Base-by-base conservation (phyloP, 2,113 vertebrate species). In the Pantherophis guttatus region DNA sequence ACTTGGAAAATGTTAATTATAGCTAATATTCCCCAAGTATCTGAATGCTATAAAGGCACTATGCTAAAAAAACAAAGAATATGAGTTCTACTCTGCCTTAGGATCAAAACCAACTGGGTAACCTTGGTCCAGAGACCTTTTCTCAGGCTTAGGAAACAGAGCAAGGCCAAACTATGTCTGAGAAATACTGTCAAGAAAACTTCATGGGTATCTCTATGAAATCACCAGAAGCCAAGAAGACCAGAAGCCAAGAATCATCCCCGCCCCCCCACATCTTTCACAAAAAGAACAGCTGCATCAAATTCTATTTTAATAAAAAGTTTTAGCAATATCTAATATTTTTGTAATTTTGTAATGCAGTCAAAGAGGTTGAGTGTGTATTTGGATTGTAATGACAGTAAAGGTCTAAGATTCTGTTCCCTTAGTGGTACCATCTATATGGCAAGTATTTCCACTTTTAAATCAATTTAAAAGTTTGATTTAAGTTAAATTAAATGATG, bases 1-100 rank as follows among this genome's bases (percentile, higher is more conserved):
- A 90, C 39, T 90, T 81, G 58, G 90, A 23, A 95, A 94, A 89
- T 93, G 91, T 4, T 3, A 13, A 65, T 89, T 29, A 26, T 9
- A 89, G 58, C 39, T 81, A 81, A 81, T 81, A 81, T 81, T 44
- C 17, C 33, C 75, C 75, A 44, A 21, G 17, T 81, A 81, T 39
- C 39, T 44, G 75, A 81, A 81, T 81, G 33, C 75, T 81, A 81
- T 44, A 44, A 21, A 44, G 75, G 17, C 17, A 81, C 33, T 39
- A 81, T 39, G 17, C 17, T 81, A 81, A 19, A 81, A 81, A 81
- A 59, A n/a, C 17, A 44, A 21, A 81, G 17, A 44, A 44, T 3
- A 81, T 9, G 75, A 39, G 17, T 44, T 81, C 33, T 81, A 81
- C 3, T 44, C 17, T 81, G 33, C 33, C 33, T 44, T 81, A 21